Evolutionary conservation across 2,888 invertebrate species (phyloP), one percentile per base, ranked within the genome.

Genomic region (Xestoiulus laeticollis): DNA sequence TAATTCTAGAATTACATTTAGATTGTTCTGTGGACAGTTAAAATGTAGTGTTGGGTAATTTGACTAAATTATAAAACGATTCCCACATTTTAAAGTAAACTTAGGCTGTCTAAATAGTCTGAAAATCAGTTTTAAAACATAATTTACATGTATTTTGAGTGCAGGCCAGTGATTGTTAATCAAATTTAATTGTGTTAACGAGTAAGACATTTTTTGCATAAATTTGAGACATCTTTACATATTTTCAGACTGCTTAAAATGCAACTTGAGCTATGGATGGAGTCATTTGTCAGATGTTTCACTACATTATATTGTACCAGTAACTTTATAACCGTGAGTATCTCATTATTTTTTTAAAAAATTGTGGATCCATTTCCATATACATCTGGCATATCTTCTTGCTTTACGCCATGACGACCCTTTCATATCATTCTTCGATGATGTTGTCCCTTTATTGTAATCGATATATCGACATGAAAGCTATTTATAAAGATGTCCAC

Each of bases 401-500:
- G n/a, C 78, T 30, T 30, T 26, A 78, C 19, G 53, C 30, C 78
- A 78, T 30, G 14, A 78, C 16, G 26, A 14, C 14, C 16, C 26
- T 78, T 14, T 78, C 26, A 32, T 78, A 78, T 30, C 78, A 78
- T 78, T 30, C 78, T 14, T 30, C 78, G 30, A 78, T 78, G 78
- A 30, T 30, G 30, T 32, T 78, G 78, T 78, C 78, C 30, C 30
- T 30, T 78, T 78, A 78, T 14, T 32, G 30, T 26, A 78, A 78
- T 78, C 78, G 30, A 78, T 78, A 78, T 78, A 78, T 78, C 78
- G 78, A 78, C 78, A 78, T 30, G 78, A 32, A 30, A 30, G 78
- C 30, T 30, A 78, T 78, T 78, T 78, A 78, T 78, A 78, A 78
- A 78, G 78, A 30, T 78, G 30, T 78, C 78, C 78, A 16, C 30